Base-by-base conservation (phyloP, 2,113 vertebrate genomes). In the Propithecus coquereli region DNA sequence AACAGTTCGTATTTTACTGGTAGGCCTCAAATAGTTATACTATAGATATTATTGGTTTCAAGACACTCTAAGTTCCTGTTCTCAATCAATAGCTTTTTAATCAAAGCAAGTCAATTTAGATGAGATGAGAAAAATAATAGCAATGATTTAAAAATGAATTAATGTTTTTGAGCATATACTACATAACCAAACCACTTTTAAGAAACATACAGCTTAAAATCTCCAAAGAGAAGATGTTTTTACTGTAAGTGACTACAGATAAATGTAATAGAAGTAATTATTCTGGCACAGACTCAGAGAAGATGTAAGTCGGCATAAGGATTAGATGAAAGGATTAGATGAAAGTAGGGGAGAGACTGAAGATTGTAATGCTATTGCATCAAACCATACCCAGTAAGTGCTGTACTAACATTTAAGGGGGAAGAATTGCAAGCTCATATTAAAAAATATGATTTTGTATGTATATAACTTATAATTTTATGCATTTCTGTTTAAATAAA, bases 361-460 rank as follows among this genome's bases (percentile, higher is more conserved):
- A 83, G 30, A n/a, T 3, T 8, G 2, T 11, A 17, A 2, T 1
- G 10, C 59, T 5, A 23, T 0, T 12, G 6, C 13, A 79, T 73
- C n/a, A 18, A n/a, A 50, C 12, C 9, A 18, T 9, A n/a, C 22
- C n/a, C 22, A 11, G 11, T 22, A 8, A 82, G 11, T 45, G 4
- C 8, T n/a, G 40, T 9, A 20, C 18, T 52, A 22, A 30, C 9
- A 5, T 63, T 30, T 27, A 74, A 32, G 81, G 61, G 59, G 25
- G 17, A 37, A 40, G 18, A 52, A 30, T 2, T 80, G 1, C 3
- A 57, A 70, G 14, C 25, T 54, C 47, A 40, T 59, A 52, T 37
- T 11, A 40, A 45, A 94, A 70, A 43, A 57, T 6, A 6, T 83
- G 37, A 66, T 79, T 77, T n/a, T 82, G 5, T 14, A 18, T 11